A percentile compares a stretch with the other conserved stretches of the same genome.
These are phyloP conservation scores for Squalus acanthias DNA, from an alignment of 2,797 vertebrate genomes.

Conservation along the genomic window DNA sequence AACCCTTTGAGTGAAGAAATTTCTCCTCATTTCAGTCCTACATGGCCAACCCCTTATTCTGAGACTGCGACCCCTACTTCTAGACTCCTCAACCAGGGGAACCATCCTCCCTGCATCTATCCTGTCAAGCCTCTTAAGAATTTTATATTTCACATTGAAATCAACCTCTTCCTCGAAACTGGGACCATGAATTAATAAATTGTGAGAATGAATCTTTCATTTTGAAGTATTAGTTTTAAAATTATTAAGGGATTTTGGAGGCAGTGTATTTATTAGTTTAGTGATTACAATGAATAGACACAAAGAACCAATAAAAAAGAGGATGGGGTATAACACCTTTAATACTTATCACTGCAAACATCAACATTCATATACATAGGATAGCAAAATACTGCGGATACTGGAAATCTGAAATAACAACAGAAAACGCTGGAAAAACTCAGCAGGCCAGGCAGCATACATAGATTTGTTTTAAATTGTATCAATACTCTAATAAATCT, in stretches of 20 bases:
- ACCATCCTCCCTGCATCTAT: no score
- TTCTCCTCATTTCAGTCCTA: no score
- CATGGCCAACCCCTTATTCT: no score
- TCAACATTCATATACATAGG: background rate
- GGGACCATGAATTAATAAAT: background rate
- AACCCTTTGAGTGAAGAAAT: no score
- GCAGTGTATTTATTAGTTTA: background rate
- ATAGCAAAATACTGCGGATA: no score
- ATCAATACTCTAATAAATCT: background rate
- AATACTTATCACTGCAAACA: background rate
- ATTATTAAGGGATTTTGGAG: background rate
- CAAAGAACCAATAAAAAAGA: background rate
- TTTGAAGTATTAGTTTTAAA: background rate
- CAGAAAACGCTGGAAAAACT: no score
- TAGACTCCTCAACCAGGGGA: no score
- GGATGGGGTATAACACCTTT: background rate
- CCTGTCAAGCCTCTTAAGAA: no score
- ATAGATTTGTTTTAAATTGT: background rate
- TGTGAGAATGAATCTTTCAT: background rate
- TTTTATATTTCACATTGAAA: no score
- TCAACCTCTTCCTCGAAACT: background rate
- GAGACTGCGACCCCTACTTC: no score
- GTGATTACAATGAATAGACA: background rate
- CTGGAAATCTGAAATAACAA: no score
- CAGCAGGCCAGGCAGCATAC: no score